These are phyloP conservation scores for Pipistrellus nathusii DNA, from an alignment of 2,797 vertebrate genomes.

Conservation along the genomic window DNA sequence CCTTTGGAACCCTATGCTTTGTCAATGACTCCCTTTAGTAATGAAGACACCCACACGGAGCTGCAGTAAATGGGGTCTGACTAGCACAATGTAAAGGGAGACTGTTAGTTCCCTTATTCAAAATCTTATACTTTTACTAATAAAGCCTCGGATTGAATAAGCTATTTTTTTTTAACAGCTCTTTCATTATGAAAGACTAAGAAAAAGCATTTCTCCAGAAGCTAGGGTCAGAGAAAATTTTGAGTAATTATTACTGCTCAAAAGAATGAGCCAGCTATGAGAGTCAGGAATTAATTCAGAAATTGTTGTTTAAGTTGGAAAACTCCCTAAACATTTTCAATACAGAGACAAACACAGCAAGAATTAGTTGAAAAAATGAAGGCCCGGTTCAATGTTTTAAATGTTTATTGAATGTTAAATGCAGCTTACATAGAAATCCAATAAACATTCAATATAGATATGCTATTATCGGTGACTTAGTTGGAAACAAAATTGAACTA, in stretches of 20 bases:
- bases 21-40: not conserved
- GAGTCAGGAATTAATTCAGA: constrained; percentile 54
- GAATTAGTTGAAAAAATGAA: constrained; percentile 42
- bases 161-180: constrained; percentile 6
- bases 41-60: not conserved
- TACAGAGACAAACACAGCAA: not conserved
- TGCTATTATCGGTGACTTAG: not conserved
- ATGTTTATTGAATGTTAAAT: not conserved
- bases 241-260: constrained; percentile 43
- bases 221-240: constrained; percentile 9
- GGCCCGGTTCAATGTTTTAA: constrained; percentile 8
- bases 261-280: constrained; percentile 46
- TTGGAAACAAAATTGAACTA: constrained; percentile 23
- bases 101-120: not conserved
- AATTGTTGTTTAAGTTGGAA: constrained; percentile 45
- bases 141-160: not conserved
- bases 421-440: not conserved
- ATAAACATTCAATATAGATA: not conserved
- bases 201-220: constrained; percentile 28
- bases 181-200: constrained; percentile 38
- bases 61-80: not conserved
- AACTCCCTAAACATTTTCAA: constrained; percentile 37
- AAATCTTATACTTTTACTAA: not conserved
- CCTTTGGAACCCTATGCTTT: not conserved
- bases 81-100: not conserved